phyloP scores from a whole-genome alignment of 2,113 vertebrate genomes.

The Lasiurus borealis region DNA sequence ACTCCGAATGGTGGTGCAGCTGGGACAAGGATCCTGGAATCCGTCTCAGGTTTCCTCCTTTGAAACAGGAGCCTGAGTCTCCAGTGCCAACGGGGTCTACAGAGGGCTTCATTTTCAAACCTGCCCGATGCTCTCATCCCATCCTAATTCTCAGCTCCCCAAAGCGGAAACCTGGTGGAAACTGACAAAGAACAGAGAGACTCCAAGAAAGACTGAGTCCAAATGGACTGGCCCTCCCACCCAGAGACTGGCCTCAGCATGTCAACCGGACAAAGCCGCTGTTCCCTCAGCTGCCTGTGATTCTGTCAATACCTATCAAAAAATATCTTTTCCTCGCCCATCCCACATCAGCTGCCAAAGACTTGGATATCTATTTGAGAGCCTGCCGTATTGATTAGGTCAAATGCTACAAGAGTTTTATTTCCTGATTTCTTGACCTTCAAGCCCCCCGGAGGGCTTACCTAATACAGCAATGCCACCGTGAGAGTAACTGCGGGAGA shows the following conservation, averaged over 20 bases:
- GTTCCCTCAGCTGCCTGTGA: not conserved
- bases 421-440: slow-evolving; percentile 60
- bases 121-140: not conserved
- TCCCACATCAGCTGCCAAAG: not conserved
- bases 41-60: not conserved
- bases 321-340: not conserved
- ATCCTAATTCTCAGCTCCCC: not conserved
- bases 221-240: not conserved
- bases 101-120: not conserved
- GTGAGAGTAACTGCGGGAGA: not conserved
- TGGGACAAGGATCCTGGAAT: not conserved
- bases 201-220: not conserved
- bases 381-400: slow-evolving; percentile 19
- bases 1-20: not conserved
- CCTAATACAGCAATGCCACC: not conserved
- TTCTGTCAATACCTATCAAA: not conserved
- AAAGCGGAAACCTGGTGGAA: not conserved
- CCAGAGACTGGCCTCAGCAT: not conserved
- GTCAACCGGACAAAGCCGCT: not conserved
- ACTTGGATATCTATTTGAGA: not conserved
- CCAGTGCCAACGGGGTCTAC: not conserved
- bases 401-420: slow-evolving; percentile 32
- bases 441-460: not conserved
- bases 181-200: not conserved
- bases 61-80: not conserved